Evolutionary conservation across 2,113 vertebrate species (phyloP), one percentile per base, ranked within the genome.

Genomic region (Calidris pygmaea): DNA sequence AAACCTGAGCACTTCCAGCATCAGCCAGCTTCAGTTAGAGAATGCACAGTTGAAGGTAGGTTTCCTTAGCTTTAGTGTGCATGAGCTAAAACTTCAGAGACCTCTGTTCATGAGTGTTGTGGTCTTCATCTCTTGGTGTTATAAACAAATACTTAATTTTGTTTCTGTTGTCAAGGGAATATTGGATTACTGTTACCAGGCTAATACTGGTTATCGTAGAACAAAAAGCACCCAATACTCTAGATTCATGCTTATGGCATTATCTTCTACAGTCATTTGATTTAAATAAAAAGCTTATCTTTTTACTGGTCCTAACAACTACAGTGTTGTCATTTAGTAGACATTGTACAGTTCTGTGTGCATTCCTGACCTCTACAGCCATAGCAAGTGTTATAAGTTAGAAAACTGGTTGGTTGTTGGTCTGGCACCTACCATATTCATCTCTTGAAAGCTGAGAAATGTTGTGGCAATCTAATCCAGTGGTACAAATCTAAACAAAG

Each of bases 31-130:
- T 15, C 97, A 98, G 34, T 90, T 98, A 26, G 97, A 99, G 88
- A 98, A 98, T 24, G 68, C 95, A 10, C 85, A 50, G 17, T 59
- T 99, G 17, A 98, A 99, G 97, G 99, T 99, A 65, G 27, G 96
- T 93, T 93, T 66, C 66, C 30, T 73, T 55, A 47, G 62, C n/a
- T 72, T 72, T 73, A 68, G 32, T 8, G 21, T 66, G 58, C 37
- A 15, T 17, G 58, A 41, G 56, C 47, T 91, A 15, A 77, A 27
- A 23, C 60, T 56, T 60, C 11, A 53, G 67, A 85, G 5, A 22
- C 15, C 5, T 71, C 21, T 37, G 55, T 70, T 34, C 82, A 43
- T 59, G 48, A 68, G 16, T 20, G 18, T 11, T 66, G n/a, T 34
- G 19, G 18, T 35, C 21, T 80, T 73, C 10, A 29, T 80, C 47